These are phyloP conservation scores for Novumbra hubbsi DNA, from an alignment of 2,797 vertebrate genomes.

Conservation along the genomic window DNA sequence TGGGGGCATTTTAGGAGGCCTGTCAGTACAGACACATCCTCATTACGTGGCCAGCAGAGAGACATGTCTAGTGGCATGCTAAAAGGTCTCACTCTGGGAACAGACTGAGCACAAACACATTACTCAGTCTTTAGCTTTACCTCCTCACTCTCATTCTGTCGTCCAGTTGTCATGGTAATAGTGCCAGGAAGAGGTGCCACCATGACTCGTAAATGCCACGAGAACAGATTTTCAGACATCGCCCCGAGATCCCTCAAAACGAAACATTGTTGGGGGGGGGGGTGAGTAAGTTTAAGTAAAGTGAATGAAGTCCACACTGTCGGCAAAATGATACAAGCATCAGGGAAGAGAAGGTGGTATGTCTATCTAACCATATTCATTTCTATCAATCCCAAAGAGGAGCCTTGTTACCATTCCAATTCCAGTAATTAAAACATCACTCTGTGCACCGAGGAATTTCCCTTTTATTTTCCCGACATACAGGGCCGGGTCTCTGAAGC, in stretches of 20 bases:
- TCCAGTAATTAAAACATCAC: slow-evolving; percentile 80
- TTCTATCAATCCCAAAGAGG: slow-evolving; percentile 62
- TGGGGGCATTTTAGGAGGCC: slow-evolving; percentile 23
- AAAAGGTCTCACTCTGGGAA: slow-evolving; percentile 36
- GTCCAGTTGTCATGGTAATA: slow-evolving; percentile 32
- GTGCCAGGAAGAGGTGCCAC: slow-evolving; percentile 26
- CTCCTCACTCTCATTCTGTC: slow-evolving; percentile 34
- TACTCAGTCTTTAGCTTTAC: slow-evolving; percentile 34
- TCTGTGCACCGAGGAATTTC: slow-evolving; percentile 70
- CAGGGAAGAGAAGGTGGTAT: slow-evolving; percentile 39
- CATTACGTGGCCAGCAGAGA: slow-evolving; percentile 31
- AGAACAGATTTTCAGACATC: slow-evolving; percentile 17
- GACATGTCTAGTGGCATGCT: slow-evolving; percentile 37
- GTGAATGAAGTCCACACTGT: neutral
- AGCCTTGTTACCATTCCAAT: slow-evolving; percentile 69
- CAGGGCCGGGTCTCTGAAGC: slow-evolving; percentile 82
- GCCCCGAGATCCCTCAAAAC: slow-evolving; percentile 33
- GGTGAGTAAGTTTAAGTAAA: slow-evolving; percentile 22
- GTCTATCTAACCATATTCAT: slow-evolving; percentile 62
- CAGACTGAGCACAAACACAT: slow-evolving; percentile 43
- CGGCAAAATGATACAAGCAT: slow-evolving; percentile 20
- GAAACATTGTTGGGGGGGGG: slow-evolving; percentile 19
- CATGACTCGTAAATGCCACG: slow-evolving; percentile 38
- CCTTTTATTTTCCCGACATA: slow-evolving; percentile 44
- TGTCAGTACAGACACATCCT: slow-evolving; percentile 33